phyloP scores from a whole-genome alignment of 2,888 invertebrate genomes.

The Leptinotarsa juncta region DNA sequence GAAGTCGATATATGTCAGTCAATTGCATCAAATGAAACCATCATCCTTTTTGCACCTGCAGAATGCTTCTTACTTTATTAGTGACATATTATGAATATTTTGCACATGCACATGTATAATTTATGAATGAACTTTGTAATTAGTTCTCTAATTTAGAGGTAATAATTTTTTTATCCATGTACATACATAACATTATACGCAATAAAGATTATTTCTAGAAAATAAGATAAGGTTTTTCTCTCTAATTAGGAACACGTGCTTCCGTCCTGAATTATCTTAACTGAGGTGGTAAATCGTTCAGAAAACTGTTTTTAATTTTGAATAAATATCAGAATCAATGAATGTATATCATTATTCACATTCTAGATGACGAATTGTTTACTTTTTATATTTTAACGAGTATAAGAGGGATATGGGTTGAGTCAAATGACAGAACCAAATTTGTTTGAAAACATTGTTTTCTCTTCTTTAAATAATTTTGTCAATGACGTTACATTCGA shows the following conservation, averaged over 20 bases:
- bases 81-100: neutral
- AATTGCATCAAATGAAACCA: neutral
- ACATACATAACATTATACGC: conserved; percentile 10
- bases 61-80: neutral
- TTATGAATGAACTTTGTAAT: neutral
- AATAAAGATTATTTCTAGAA: conserved; percentile 23
- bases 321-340: no score
- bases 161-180: conserved; percentile 21
- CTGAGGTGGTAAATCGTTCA: neutral
- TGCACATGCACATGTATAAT: conserved; percentile 7
- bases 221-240: neutral
- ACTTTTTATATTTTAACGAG: no score
- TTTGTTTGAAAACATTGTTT: no score
- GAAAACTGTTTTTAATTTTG: neutral
- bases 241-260: neutral
- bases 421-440: no score
- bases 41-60: neutral
- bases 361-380: no score
- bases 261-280: neutral
- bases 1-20: neutral
- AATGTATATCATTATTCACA: no score
- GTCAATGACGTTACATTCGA: no score
- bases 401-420: no score
- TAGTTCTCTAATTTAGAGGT: neutral
- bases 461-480: no score